Percentiles rank a stretch among this genome's conserved stretches.
phyloP scores from a whole-genome alignment of 2,888 invertebrate genomes.

The Cepaea hortensis region DNA sequence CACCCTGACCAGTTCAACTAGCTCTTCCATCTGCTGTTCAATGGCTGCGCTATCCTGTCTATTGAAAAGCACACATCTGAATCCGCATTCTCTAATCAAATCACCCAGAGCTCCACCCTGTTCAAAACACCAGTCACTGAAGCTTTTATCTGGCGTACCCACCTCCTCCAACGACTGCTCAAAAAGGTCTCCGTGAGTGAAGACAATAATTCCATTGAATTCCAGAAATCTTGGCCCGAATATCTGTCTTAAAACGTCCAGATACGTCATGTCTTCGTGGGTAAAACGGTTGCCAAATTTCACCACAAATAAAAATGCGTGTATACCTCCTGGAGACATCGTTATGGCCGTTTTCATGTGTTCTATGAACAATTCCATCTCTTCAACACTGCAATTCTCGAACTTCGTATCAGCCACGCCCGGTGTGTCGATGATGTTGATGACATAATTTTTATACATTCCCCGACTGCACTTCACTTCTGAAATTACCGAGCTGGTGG shows the following conservation, averaged over 20 bases:
- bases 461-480: background rate
- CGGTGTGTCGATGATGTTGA: background rate
- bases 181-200: background rate
- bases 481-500: background rate
- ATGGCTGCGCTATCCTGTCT: background rate
- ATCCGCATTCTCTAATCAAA: background rate
- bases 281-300: conserved; percentile 3
- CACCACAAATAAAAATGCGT: conserved; percentile 8
- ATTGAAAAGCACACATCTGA: conserved; percentile 3
- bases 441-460: background rate
- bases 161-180: background rate
- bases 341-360: background rate
- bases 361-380: background rate
- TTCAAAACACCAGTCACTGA: background rate
- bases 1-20: background rate
- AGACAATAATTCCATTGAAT: background rate
- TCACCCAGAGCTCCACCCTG: background rate
- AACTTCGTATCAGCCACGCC: background rate
- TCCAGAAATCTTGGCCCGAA: background rate
- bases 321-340: background rate
- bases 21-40: background rate
- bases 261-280: background rate
- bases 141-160: background rate
- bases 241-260: background rate
- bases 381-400: background rate